phyloP scores from a whole-genome alignment of 2,113 vertebrate species.

The Brachypodius melanocephalos region DNA sequence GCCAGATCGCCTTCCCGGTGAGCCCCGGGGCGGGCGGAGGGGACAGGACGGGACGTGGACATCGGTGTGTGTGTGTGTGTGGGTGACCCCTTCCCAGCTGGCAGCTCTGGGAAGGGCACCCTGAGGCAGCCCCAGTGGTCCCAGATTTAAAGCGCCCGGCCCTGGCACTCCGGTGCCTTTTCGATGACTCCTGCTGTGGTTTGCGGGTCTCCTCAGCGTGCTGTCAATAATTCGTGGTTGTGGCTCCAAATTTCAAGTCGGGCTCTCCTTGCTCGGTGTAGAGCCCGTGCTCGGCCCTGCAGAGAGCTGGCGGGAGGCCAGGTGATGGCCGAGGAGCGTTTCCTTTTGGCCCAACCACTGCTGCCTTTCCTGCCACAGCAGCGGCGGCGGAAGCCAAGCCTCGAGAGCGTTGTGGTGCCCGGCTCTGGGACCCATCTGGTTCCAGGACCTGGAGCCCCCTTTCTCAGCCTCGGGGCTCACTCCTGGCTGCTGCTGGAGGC shows the following conservation, averaged over 20 bases:
- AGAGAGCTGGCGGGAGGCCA: not conserved
- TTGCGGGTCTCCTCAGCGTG: fast-evolving
- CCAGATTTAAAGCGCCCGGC: not conserved
- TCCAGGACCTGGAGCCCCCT: not conserved
- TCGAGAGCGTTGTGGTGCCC: fast-evolving
- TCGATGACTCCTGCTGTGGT: fast-evolving
- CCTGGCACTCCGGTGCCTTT: fast-evolving
- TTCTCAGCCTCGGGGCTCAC: fast-evolving
- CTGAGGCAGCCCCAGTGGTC: not conserved
- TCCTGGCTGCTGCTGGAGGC: not conserved
- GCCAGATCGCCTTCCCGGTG: constrained; percentile 93
- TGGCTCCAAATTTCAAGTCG: not conserved
- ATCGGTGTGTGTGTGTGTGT: not conserved
- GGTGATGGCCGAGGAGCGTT: not conserved
- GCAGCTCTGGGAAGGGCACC: not conserved
- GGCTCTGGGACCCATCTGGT: fast-evolving
- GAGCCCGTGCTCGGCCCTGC: fast-evolving
- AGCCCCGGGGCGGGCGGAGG: not conserved
- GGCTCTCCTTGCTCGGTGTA: fast-evolving
- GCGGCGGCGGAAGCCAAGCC: not conserved
- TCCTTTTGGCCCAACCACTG: not conserved
- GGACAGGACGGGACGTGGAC: not conserved
- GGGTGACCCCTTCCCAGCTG: not conserved
- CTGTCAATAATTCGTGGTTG: not conserved
- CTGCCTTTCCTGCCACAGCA: not conserved